Evolutionary conservation across 2,113 vertebrate genomes (phyloP).

Genomic region (Sturnira hondurensis): DNA sequence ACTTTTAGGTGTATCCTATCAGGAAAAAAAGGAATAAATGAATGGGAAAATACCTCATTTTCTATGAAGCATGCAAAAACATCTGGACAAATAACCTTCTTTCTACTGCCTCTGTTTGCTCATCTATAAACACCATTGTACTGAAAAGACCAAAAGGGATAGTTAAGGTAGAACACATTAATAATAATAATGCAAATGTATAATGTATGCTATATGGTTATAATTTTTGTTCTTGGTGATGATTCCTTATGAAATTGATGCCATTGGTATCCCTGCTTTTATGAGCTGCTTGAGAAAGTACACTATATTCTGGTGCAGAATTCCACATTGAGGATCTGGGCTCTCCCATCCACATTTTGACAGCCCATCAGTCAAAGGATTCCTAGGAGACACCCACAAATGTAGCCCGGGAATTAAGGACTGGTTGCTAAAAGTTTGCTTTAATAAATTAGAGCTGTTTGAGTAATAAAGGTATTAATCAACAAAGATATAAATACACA

Average conservation of each 20-base stretch:
- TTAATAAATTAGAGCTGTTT: conserved; percentile 30
- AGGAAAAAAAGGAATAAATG: neutral
- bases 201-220: neutral
- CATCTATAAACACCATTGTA: neutral
- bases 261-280: neutral
- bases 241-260: neutral
- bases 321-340: neutral
- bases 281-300: neutral
- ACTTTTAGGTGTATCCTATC: neutral
- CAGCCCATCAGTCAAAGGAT: neutral
- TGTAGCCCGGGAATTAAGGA: neutral
- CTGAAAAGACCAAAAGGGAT: neutral
- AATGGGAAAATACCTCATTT: neutral
- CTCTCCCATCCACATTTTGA: neutral
- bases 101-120: neutral
- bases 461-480: conserved; percentile 25
- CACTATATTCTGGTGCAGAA: neutral
- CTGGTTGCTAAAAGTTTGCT: conserved; percentile 24
- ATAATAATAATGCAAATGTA: neutral
- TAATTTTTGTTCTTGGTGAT: neutral
- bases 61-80: neutral
- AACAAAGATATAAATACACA: neutral
- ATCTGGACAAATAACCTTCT: neutral
- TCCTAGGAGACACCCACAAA: neutral
- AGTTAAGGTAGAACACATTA: neutral